Base-by-base conservation (phyloP, 2,113 vertebrate species). In the Amblyornis subalaris region DNA sequence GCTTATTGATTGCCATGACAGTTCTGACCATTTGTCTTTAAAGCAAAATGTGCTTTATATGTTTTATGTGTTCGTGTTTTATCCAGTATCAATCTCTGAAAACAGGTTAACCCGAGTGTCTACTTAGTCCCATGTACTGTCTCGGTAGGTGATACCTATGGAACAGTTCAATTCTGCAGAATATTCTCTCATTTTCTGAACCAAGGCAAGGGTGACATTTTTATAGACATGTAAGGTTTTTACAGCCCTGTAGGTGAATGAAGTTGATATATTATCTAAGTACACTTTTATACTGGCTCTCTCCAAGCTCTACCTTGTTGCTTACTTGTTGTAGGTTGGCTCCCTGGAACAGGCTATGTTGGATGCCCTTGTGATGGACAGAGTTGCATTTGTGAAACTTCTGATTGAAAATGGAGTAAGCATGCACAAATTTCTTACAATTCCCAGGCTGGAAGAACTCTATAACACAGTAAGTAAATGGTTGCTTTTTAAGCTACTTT, bases 381-480 rank as follows among this genome's bases (percentile, higher is more conserved):
- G 99, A 96, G 99, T 99, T 97, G 98, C 99, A 26, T 99, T 99
- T 98, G 99, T 99, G 42, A 99, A 99, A 97, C 97, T 99, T 94
- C 98, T 99, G 62, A 99, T 99, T 92, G 99, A 99, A 97, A 99
- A 99, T 19, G 99, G 99, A 78, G 99, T 99, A 71, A 99, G 99
- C 98, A 99, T 99, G 99, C 99, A 99, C 97, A 98, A 99, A 78
- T 99, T 99, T 74, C 99, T 99, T 88, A 99, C 99, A 65, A 99
- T 99, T 96, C 99, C 97, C 62, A 98, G 99, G 45, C 97, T 99
- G 85, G 99, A 99, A 97, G 99, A 99, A 96, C 99, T 99, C 84
- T 99, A 99, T 96, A 99, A 99, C 97, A 99, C 98, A 91, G 99
- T 99, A 99, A 97, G 98, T 97, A 47, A 44, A 96, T 61, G 6